phyloP scores from a whole-genome alignment of 92 coral and sea anemone species.

The Palythoa grandiflora region DNA sequence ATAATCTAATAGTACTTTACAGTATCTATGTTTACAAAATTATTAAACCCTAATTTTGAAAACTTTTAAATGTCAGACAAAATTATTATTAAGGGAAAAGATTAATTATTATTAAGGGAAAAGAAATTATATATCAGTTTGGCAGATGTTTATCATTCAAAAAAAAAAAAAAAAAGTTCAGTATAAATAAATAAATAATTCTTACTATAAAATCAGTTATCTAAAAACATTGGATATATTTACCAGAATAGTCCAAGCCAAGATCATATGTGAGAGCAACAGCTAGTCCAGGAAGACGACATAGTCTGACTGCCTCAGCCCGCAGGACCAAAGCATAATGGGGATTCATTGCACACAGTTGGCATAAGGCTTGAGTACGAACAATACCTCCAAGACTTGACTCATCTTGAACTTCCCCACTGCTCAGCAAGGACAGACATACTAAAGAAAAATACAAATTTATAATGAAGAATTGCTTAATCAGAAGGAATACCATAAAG shows the following conservation, averaged over 20 bases:
- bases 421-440: constrained; percentile 74
- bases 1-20: too few species aligned
- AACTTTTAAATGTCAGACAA: too few species aligned
- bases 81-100: too few species aligned
- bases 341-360: constrained; percentile 94
- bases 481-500: too few species aligned
- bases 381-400: constrained; percentile 84
- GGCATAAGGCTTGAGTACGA: constrained; percentile 85
- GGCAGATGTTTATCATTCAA: too few species aligned
- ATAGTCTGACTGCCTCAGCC: constrained; percentile 81
- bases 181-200: too few species aligned
- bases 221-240: neutral
- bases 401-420: constrained; percentile 88
- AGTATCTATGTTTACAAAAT: too few species aligned
- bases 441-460: constrained; percentile 47
- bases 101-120: too few species aligned
- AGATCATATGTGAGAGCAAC: constrained; percentile 91
- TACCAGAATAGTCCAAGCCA: constrained; percentile 65
- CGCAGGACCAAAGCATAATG: constrained; percentile 85
- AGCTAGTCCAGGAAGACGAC: constrained; percentile 95
- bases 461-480: neutral
- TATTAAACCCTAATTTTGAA: too few species aligned
- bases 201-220: too few species aligned
- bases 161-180: too few species aligned
- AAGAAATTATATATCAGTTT: too few species aligned